Conservation (phyloP, 2,797 vertebrate genomes). For the Chelonia mydas region DNA sequence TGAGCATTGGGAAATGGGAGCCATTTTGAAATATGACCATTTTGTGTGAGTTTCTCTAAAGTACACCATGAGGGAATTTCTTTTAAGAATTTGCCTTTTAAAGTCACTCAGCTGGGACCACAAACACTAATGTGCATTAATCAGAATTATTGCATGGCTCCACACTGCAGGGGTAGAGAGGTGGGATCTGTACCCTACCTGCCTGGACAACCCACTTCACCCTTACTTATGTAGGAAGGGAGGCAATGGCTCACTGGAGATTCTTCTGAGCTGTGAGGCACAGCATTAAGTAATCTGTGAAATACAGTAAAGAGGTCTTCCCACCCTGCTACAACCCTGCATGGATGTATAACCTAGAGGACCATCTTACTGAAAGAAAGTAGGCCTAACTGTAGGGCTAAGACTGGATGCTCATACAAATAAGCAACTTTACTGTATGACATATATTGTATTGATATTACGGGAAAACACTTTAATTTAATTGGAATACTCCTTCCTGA, state of each 20-base stretch:
- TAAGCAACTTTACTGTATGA: not conserved
- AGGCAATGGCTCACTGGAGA: not conserved
- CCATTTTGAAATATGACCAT: not conserved
- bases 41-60: not conserved
- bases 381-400: not conserved
- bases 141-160: not conserved
- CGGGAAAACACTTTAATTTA: not conserved
- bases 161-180: not conserved
- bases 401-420: not conserved
- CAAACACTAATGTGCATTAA: not conserved
- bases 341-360: not conserved
- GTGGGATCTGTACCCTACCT: not conserved
- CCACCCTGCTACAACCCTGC: not conserved
- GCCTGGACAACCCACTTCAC: not conserved
- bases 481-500: rapidly evolving
- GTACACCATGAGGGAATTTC: not conserved
- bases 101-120: not conserved
- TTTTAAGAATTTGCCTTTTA: not conserved
- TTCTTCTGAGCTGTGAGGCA: no score
- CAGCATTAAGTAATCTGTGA: not conserved
- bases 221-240: not conserved
- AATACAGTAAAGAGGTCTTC: not conserved
- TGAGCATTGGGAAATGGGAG: not conserved
- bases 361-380: not conserved
- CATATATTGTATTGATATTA: not conserved